phyloP scores from a whole-genome alignment of 2,113 vertebrate species.

The Mus musculus region DNA sequence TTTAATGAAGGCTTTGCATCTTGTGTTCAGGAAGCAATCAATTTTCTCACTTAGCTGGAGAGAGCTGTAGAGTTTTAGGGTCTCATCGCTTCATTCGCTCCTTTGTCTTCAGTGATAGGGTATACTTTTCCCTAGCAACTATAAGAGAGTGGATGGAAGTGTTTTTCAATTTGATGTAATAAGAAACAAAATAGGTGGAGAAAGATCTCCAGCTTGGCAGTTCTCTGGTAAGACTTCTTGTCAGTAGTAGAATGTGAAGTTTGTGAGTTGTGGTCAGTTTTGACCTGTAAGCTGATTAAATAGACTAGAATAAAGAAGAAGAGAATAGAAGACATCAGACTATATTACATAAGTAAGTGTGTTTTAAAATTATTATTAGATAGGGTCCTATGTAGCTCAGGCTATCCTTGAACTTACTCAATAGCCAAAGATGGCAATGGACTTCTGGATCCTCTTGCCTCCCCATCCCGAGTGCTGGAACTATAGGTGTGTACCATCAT shows the following conservation, averaged over 20 bases:
- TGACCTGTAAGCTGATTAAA: neutral
- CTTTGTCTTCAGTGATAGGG: neutral
- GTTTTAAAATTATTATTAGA: neutral
- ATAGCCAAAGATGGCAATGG: neutral
- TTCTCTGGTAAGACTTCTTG: neutral
- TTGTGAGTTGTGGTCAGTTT: neutral
- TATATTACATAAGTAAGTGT: neutral
- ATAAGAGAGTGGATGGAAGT: neutral
- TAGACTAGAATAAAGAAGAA: neutral
- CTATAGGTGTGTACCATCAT: neutral
- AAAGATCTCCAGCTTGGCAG: neutral
- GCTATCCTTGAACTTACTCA: neutral
- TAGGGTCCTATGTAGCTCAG: neutral
- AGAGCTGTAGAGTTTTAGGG: neutral
- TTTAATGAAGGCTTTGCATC: neutral
- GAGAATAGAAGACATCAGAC: neutral
- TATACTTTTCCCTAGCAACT: neutral
- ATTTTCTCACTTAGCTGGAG: neutral
- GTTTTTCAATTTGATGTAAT: neutral
- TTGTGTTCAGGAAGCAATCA: neutral
- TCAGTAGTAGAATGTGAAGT: neutral
- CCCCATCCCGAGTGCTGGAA: neutral
- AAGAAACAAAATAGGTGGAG: neutral
- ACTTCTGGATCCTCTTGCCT: neutral
- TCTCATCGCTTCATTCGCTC: neutral